Evolutionary conservation across 2,888 invertebrate genomes (phyloP), one percentile per base, ranked within the genome.

Genomic region (Mechanitis mazaeus): DNA sequence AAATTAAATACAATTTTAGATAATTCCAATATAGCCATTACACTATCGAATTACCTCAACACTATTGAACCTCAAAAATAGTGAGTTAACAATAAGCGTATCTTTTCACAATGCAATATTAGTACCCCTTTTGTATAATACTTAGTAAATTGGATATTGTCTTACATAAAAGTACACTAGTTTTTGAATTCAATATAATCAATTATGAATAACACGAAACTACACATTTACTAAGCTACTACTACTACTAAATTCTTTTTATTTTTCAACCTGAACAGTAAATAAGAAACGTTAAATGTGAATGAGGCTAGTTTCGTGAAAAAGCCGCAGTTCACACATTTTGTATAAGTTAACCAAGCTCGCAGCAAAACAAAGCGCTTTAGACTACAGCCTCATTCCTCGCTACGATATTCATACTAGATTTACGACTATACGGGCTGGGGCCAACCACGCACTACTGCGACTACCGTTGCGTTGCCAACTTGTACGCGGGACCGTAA

Each of bases 391-490:
- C 68, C 68, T 69, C 71, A 62, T 65, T 66, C 68, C 68, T 69
- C 69, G 69, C 71, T 70, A 68, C 65, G 66, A 66, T 73, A 69
- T 69, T 69, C 67, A 64, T 65, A 62, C 57, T 62, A 65, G 65
- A 61, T 63, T 63, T 67, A 67, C 64, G 62, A 63, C 66, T 67
- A 60, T 64, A 62, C 65, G 66, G 62, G 61, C 64, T 63, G 65
- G 63, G 64, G 63, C 64, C 61, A 58, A 68, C 68, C 66, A 66
- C 60, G 68, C 67, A 66, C 69, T 68, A 68, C 69, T 67, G 69
- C 66, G 65, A 67, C 66, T 67, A 68, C 61, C 83, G 78, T 81
- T 78, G 79, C 86, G 81, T 75, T 73, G 66, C 61, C 56, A 67
- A 67, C 66, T 61, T 59, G 61, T 66, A 68, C 65, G 53, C 61